A percentile compares a stretch with the other conserved stretches of the same genome.
Conservation (phyloP, 92 coral and sea anemone genomes). For the Zoanthus sociatus region DNA sequence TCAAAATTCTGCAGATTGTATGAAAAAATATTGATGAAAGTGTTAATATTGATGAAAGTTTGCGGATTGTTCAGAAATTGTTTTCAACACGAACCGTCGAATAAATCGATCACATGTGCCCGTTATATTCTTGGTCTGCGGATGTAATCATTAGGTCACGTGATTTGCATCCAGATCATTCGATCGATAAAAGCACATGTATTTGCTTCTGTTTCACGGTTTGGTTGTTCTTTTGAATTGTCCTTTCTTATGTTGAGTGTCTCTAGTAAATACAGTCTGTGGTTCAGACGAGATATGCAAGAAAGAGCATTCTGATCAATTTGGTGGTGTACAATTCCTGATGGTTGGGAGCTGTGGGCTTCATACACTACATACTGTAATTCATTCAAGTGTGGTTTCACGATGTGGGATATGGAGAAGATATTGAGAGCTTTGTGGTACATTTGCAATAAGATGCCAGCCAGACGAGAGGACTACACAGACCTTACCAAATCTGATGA, state of each 20-base stretch:
- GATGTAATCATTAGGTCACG: neutral
- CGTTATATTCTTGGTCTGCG: too few relatives aligned
- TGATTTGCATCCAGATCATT: conserved; percentile 22
- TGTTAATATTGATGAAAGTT: too few relatives aligned
- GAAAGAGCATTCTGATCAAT: conserved; percentile 42
- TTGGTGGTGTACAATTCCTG: conserved; percentile 43
- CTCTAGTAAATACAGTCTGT: too few relatives aligned
- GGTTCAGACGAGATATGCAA: neutral
- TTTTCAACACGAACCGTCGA: neutral
- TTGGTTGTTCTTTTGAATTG: neutral
- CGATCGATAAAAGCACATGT: neutral
- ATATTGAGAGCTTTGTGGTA: conserved; percentile 6
- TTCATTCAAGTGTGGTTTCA: conserved; percentile 44
- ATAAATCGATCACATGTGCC: neutral
- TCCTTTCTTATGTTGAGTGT: too few relatives aligned
- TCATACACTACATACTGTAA: conserved; percentile 32
- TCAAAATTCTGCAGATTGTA: too few relatives aligned
- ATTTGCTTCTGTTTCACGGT: neutral
- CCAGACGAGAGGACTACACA: conserved; percentile 52
- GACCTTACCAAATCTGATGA: conserved; percentile 13
- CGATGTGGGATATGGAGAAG: conserved; percentile 39
- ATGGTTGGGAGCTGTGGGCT: conserved; percentile 56
- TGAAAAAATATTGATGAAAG: too few relatives aligned
- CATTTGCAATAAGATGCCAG: conserved; percentile 39
- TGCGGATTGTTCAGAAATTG: too few relatives aligned